Evolutionary conservation across 2,113 vertebrate genomes (phyloP), one percentile per base, ranked within the genome.

Genomic region (Campylomormyrus numenius): DNA sequence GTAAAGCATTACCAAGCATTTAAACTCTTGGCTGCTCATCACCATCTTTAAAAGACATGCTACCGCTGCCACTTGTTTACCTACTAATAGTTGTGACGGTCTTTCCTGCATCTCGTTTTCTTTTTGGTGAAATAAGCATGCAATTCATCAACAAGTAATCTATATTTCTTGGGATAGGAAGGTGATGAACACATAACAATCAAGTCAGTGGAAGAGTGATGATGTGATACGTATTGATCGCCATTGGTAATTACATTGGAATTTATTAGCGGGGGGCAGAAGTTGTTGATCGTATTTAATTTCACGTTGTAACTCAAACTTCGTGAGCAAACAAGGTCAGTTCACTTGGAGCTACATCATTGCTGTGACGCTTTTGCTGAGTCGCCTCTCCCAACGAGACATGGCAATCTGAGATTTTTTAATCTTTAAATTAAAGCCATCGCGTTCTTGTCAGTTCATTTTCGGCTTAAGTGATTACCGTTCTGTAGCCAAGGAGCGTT

Each of bases 201-300:
- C 77, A 91, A 85, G 74, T 70, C 35, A 42, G 88, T 27, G 62
- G 48, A 89, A 87, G 90, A 91, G 80, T 56, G 58, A 91, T 91
- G 88, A 86, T 62, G 90, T 90, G 92, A 92, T 91, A 91, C 45
- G 89, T 91, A 93, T 90, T 80, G 87, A 92, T 93, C 85, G 90
- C 84, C 89, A 89, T 90, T 90, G 92, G 92, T 94, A 93, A 94
- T 94, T 94, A 93, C 92, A 90, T 90, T 88, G 80, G 91, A 92
- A 94, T 92, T 93, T 93, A 93, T 93, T 91, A 92, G 77, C 89
- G 89, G 90, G 90, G 89, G 90, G 7, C n/a, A 70, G 62, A 90
- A 88, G 90, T 91, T 91, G 89, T 91, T 90, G 92, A 91, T 93
- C 91, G 90, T 90, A 88, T 92, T 92, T 91, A 92, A 92, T 93